Evolutionary conservation across 2,113 vertebrate genomes (phyloP).

Genomic region (Amblyopsis rosae): DNA sequence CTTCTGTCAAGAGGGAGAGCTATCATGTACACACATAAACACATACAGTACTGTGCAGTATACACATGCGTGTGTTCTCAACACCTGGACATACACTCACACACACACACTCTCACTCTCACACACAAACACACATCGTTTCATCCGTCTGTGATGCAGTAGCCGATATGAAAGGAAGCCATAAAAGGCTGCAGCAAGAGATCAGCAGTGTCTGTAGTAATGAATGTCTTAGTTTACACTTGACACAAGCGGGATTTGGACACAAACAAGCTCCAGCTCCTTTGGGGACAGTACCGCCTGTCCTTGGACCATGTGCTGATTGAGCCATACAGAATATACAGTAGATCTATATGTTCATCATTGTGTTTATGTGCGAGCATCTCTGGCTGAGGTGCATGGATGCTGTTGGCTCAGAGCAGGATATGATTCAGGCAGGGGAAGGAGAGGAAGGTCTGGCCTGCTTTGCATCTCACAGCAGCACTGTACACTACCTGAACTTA

Average conservation of each 20-base stretch:
- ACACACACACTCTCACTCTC: neutral
- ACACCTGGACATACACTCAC: neutral
- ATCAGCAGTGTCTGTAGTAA: conserved; percentile 23
- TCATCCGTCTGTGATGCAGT: conserved; percentile 42
- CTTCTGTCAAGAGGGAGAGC: too few species aligned
- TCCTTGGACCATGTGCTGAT: conserved; percentile 37
- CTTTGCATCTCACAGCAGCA: conserved; percentile 8
- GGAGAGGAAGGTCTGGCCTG: conserved; percentile 29
- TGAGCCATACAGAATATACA: conserved; percentile 46
- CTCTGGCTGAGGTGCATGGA: conserved; percentile 37
- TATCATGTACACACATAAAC: neutral
- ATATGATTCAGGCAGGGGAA: conserved; percentile 6
- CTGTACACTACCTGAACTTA: neutral
- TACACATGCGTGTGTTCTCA: neutral
- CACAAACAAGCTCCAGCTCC: conserved; percentile 42
- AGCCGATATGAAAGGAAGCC: conserved; percentile 54
- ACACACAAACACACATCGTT: conserved; percentile 20
- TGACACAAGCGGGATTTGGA: conserved; percentile 45
- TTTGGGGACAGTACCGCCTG: conserved; percentile 33
- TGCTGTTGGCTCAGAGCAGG: conserved; percentile 44
- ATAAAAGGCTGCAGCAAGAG: conserved; percentile 67
- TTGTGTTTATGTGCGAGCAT: conserved; percentile 58
- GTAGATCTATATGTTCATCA: conserved; percentile 24
- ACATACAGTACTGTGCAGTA: neutral
- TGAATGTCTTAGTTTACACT: conserved; percentile 54